These are phyloP conservation scores for Malurus alboscapulatus DNA, from an alignment of 2,113 vertebrate genomes.

Conservation along the genomic window DNA sequence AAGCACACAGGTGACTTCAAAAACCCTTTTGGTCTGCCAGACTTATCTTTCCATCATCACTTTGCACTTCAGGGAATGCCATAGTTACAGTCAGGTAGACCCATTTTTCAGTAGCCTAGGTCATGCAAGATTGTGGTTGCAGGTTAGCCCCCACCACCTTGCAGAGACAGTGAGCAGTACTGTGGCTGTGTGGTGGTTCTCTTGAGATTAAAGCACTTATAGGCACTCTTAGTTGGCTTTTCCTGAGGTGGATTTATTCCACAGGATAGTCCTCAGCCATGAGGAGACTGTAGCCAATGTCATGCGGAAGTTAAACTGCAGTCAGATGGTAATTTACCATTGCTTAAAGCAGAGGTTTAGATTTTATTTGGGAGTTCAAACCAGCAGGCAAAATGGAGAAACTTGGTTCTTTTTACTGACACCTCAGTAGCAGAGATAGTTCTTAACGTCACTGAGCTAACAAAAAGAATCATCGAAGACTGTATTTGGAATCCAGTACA, in stretches of 20 bases:
- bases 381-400: neutral
- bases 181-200: neutral
- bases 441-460: neutral
- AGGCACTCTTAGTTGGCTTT: neutral
- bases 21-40: neutral
- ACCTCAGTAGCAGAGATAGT: neutral
- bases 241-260: neutral
- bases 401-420: neutral
- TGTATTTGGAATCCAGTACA: neutral
- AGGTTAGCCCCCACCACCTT: neutral
- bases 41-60: neutral
- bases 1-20: neutral
- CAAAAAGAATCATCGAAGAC: neutral
- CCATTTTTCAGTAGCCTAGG: neutral
- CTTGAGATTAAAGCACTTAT: neutral
- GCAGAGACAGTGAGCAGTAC: neutral
- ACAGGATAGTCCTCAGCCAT: neutral
- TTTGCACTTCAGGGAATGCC: neutral
- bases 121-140: neutral
- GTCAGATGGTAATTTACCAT: neutral
- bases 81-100: accelerated
- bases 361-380: neutral
- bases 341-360: neutral
- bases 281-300: neutral
- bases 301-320: neutral